Evolutionary conservation across 2,888 invertebrate species (phyloP), one percentile per base, ranked within the genome.

Genomic region (Eristalis tenax): DNA sequence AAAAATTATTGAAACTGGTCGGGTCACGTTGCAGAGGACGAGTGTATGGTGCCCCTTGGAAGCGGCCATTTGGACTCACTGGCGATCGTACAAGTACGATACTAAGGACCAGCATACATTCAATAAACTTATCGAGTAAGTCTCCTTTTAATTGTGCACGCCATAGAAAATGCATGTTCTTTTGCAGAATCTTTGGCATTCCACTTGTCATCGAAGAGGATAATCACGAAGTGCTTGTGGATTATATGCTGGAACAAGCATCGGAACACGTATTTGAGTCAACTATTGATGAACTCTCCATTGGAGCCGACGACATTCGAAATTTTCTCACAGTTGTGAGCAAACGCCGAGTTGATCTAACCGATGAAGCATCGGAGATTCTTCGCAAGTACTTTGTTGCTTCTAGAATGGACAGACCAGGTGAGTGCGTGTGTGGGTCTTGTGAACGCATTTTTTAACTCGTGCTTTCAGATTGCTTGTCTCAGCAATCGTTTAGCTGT

Each of bases 341-440:
- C 5, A 91, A 90, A 66, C 89, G 90, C 1, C 83, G 90, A 61
- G 89, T 91, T 0, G 80, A 89, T 13, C 88, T 92, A 3, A 89
- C 90, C 0, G 26, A 88, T 4, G 90, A 91, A 22, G 94, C 94
- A 0, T 89, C 91, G 6, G 88, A 90, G 15, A 89, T 94, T 76
- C 90, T 94, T 15, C 92, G 92, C 80, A 92, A 93, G 73, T 94
- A 94, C 89, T 94, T 93, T 89, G 92, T 94, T 0, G 92, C 93
- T 11, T 92, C 93, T 11, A 91, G 94, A 68, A 90, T 90, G 38
- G 90, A 91, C 23, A 91, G 93, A 59, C 91, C 93, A 23, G 92
- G 94, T 92, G 83, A 83, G 82, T 85, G 66, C 38, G 22, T 35
- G n/a, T 38, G 3, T 26, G 26, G 26, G 5, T 6, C 18, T 2